phyloP scores from a whole-genome alignment of 2,888 invertebrate genomes.

The Lasiommata megera region DNA sequence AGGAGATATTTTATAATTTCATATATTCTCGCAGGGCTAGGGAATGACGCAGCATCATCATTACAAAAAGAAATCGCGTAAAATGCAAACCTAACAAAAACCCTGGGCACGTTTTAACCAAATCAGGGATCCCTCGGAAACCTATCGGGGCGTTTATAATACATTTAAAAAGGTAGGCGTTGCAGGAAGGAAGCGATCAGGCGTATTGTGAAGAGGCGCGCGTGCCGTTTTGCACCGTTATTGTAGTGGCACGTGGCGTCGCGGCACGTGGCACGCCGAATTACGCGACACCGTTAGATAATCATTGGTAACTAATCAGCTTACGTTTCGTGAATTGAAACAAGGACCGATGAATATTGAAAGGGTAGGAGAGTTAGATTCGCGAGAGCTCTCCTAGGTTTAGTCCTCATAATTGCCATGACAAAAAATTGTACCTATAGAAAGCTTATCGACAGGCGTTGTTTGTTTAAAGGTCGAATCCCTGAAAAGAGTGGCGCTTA shows the following conservation, averaged over 20 bases:
- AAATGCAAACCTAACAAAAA: conserved; percentile 27
- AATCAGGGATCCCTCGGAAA: conserved; percentile 33
- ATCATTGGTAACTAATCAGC: conserved; percentile 49
- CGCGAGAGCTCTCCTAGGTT: no score
- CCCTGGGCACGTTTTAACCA: conserved; percentile 34
- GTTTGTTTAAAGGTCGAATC: no score
- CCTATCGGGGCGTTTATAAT: conserved; percentile 45
- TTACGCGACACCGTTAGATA: conserved; percentile 26
- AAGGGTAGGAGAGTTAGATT: not conserved
- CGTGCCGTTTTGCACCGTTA: conserved; percentile 37
- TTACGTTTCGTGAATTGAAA: conserved; percentile 28
- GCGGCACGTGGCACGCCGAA: conserved; percentile 19
- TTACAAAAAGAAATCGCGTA: not conserved
- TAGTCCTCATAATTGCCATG: no score
- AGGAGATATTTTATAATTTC: no score
- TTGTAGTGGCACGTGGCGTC: conserved; percentile 25
- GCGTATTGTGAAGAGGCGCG: conserved; percentile 34
- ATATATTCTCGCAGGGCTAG: not conserved
- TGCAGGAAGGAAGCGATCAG: conserved; percentile 50
- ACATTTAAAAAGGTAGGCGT: conserved; percentile 52
- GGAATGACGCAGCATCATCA: conserved; percentile 8
- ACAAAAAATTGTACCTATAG: no score
- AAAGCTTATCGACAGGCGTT: no score
- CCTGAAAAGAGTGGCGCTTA: no score
- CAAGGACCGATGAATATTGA: not conserved